Evolutionary conservation across 2,888 invertebrate genomes (phyloP), one percentile per base, ranked within the genome.

Genomic region (Hirtodrosophila confusa): DNA sequence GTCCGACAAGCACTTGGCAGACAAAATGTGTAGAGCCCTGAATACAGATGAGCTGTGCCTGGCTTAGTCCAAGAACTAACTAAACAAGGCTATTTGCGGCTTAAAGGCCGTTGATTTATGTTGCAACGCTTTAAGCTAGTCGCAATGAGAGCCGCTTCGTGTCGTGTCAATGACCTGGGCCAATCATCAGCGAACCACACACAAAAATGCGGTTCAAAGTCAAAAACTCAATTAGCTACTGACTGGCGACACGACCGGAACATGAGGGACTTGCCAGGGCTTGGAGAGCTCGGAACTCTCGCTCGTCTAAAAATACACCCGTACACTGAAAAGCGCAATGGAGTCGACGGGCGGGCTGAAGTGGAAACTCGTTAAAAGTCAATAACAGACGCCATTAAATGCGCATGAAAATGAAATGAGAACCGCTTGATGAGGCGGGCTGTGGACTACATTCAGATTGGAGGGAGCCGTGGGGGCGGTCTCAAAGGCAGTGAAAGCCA

Each of bases 371-470:
- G 85, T 85, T 85, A 85, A 88, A 85, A 85, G 78, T 70, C 85
- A 88, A 85, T 88, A 88, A 87, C 88, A 85, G 87, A 88, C 78
- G 78, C 85, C 87, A 85, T 85, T 86, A 87, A 88, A 86, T 69
- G 82, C 73, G 86, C 88, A 82, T 88, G 80, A 88, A 84, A 80
- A 80, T 82, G 71, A 88, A 84, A 80, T 85, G 86, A 80, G 78
- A 69, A 78, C 24, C 66, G 69, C 75, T 70, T 54, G 79, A 68
- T 63, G 77, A 55, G 57, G 37, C 56, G 36, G 54, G 23, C 66
- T 57, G 45, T 37, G 56, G 54, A 23, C 57, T 33, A 39, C 27
- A 43, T 36, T 54, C 49, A 53, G 48, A 44, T 40, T 7, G 23
- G 45, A 3, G 53, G 11, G 17, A 17, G 1, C 2, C 1, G 17